Conservation (phyloP, 2,888 invertebrate genomes). For the Acleris laterana region DNA sequence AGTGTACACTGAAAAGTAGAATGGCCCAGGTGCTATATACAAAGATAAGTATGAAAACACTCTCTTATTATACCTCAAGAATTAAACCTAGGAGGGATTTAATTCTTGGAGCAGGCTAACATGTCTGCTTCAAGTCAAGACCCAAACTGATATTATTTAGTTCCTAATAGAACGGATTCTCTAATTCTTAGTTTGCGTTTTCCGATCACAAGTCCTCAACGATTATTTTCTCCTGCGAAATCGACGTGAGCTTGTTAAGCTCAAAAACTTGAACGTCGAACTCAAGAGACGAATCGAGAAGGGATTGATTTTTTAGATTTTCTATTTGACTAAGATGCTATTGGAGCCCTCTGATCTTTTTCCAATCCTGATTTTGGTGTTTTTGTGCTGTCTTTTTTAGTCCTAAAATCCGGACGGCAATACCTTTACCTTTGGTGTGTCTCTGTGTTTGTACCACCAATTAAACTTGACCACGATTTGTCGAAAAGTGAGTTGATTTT, state of each 20-base stretch:
- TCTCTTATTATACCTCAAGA: no score
- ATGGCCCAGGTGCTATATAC: no score
- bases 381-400: background rate
- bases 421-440: background rate
- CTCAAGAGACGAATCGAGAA: background rate
- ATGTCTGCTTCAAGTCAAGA: background rate
- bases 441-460: background rate
- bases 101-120: no score
- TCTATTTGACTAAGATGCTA: background rate
- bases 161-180: background rate
- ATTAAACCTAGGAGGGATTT: no score
- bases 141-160: background rate
- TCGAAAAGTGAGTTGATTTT: background rate
- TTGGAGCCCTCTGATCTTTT: background rate
- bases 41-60: no score
- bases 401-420: background rate
- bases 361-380: background rate
- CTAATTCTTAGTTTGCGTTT: background rate
- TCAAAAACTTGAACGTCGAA: background rate
- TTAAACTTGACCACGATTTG: background rate
- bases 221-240: background rate
- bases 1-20: no score
- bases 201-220: background rate
- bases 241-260: background rate
- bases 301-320: background rate